These are phyloP conservation scores for fruit fly (Drosophila melanogaster) DNA, from an alignment of 1,140 invertebrate species.

Conservation along the genomic window DNA sequence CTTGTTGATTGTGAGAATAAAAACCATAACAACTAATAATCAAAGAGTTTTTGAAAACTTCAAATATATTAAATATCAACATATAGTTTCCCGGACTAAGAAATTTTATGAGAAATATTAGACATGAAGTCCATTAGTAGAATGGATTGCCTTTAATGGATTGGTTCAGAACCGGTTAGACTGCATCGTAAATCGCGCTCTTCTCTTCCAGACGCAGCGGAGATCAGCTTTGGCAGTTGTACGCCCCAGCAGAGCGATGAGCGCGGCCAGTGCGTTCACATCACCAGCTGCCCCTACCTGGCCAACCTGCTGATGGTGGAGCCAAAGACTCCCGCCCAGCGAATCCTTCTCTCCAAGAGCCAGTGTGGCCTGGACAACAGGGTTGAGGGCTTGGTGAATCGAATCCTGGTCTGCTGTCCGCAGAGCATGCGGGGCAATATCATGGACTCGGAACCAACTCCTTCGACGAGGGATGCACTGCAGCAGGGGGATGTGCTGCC, in stretches of 20 bases:
- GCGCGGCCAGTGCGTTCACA: constrained; percentile 81
- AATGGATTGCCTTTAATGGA: no score
- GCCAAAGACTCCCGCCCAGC: constrained; percentile 16
- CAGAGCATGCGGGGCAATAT: constrained; percentile 20
- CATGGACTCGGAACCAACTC: neutral
- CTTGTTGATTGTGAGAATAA: no score
- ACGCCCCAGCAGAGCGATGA: constrained; percentile 73
- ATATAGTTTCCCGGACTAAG: neutral
- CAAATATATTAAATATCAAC: neutral
- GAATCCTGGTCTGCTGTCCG: constrained; percentile 66
- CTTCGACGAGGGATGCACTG: neutral
- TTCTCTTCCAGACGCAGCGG: constrained; percentile 35
- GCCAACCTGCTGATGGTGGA: constrained; percentile 56
- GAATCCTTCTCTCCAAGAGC: constrained; percentile 51
- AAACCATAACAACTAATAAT: no score
- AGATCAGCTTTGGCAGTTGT: constrained; percentile 72
- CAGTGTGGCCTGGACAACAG: constrained; percentile 74
- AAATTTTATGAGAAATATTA: no score
- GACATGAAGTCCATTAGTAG: no score
- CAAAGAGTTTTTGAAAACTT: no score
- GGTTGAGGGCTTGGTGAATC: constrained; percentile 31
- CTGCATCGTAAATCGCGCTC: constrained; percentile 10
- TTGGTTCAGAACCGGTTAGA: constrained; percentile 45
- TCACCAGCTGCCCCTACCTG: constrained; percentile 81
- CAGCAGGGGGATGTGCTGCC: constrained; percentile 63